Percentiles rank a stretch among this genome's conserved stretches.
Evolutionary conservation across 2,113 vertebrate genomes (phyloP).

Genomic region (Mellivora capensis): DNA sequence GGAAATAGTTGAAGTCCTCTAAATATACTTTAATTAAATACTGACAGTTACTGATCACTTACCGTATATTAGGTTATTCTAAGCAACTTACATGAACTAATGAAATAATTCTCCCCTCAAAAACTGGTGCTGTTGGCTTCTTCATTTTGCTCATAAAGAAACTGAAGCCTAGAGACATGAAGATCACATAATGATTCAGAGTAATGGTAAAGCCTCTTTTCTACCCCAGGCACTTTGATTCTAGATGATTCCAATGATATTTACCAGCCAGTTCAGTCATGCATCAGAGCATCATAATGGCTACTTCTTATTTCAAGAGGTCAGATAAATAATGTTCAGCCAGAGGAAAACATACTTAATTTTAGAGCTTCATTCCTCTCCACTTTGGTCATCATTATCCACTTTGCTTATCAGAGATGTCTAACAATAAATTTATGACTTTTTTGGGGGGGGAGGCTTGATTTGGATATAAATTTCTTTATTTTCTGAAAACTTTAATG

Average conservation of each 20-base stretch:
- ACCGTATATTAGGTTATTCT: not conserved
- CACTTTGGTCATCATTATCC: not conserved
- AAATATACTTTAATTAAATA: not conserved
- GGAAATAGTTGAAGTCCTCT: not conserved
- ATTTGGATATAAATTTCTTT: not conserved
- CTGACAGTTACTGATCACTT: not conserved
- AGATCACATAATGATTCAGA: not conserved
- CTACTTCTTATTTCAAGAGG: not conserved
- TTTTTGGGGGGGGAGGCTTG: not conserved
- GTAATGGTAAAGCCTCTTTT: not conserved
- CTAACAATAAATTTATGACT: not conserved
- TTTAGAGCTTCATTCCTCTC: not conserved
- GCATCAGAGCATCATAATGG: not conserved
- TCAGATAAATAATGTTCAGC: slow-evolving; percentile 35
- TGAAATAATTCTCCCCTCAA: not conserved
- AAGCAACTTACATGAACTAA: not conserved
- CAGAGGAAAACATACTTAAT: not conserved
- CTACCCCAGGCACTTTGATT: not conserved
- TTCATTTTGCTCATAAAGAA: slow-evolving; percentile 10
- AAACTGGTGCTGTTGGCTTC: not conserved
- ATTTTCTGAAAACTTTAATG: slow-evolving; percentile 5
- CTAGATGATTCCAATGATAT: not conserved
- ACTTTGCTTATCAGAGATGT: not conserved
- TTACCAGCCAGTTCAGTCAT: slow-evolving; percentile 23
- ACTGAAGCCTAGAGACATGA: not conserved